Conservation (phyloP, 2,797 vertebrate species). For the Rhabdophis nuchalis region DNA sequence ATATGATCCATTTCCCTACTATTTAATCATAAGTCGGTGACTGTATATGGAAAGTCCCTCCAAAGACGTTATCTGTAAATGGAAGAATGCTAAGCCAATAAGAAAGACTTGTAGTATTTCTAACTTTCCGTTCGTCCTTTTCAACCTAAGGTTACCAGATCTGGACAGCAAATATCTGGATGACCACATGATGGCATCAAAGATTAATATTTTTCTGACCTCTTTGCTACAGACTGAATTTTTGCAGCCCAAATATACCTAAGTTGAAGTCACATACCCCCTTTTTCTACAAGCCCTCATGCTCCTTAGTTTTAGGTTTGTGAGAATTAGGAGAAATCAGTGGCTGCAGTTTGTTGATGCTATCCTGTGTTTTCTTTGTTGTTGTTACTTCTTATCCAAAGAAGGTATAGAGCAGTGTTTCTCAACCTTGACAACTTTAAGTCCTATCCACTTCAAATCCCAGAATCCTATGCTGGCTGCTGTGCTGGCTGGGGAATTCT, state of each 20-base stretch:
- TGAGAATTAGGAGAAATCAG: neutral
- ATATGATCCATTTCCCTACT: neutral
- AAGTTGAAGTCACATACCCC: neutral
- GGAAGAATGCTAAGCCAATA: neutral
- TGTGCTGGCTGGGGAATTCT: no score
- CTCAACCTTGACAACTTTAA: no score
- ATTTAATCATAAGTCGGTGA: slow-evolving; percentile 11
- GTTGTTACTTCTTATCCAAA: neutral
- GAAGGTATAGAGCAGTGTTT: neutral
- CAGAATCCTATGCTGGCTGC: no score
- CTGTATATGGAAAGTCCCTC: slow-evolving; percentile 21
- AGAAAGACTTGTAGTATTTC: neutral
- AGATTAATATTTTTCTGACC: neutral
- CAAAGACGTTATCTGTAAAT: neutral
- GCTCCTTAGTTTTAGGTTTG: neutral
- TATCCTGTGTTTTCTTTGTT: neutral
- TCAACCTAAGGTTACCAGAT: neutral
- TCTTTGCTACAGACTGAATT: neutral
- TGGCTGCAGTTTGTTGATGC: neutral
- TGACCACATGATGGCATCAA: neutral
- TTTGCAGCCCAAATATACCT: neutral
- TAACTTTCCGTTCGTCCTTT: neutral
- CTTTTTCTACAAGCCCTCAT: neutral
- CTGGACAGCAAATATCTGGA: neutral
- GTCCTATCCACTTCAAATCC: no score